A percentile compares a stretch with the other conserved stretches of the same genome.
phyloP scores from a whole-genome alignment of 2,113 vertebrate species.

The Sinocyclocheilus grahami region DNA sequence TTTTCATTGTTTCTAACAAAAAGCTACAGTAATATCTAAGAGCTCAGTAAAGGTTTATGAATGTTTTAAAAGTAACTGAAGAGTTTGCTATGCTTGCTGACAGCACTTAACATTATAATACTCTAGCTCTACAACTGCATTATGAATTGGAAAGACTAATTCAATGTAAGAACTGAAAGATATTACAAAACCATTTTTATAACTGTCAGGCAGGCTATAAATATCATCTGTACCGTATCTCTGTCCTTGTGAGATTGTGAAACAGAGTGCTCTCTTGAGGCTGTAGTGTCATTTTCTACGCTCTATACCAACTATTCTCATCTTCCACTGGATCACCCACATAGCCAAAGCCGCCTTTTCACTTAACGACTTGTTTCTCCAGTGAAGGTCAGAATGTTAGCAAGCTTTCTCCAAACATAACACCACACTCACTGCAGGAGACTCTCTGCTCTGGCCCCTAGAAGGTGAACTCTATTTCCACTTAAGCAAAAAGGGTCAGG shows the following conservation, averaged over 20 bases:
- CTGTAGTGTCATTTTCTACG: not conserved
- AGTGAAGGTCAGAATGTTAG: constrained; percentile 53
- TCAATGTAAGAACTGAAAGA: not conserved
- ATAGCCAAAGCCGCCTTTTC: constrained; percentile 25
- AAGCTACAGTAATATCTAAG: not conserved
- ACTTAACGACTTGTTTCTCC: constrained; percentile 50
- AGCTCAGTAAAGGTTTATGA: not conserved
- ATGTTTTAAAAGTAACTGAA: no score
- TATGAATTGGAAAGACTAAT: not conserved
- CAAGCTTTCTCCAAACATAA: constrained; percentile 54
- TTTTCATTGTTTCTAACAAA: not conserved
- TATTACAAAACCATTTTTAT: not conserved
- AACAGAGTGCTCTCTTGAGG: constrained; percentile 19
- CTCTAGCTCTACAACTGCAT: not conserved
- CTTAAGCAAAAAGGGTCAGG: constrained; percentile 53
- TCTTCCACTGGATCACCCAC: constrained; percentile 47
- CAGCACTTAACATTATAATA: not conserved
- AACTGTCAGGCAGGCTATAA: not conserved
- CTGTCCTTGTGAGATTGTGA: constrained; percentile 8
- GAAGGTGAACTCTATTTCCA: constrained; percentile 51
- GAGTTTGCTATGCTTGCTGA: not conserved
- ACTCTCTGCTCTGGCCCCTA: constrained; percentile 12
- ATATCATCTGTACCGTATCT: not conserved
- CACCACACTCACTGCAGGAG: constrained; percentile 30
- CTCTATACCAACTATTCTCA: constrained; percentile 22